Conservation (phyloP, 2,797 vertebrate genomes). For the Halcyon badia region DNA sequence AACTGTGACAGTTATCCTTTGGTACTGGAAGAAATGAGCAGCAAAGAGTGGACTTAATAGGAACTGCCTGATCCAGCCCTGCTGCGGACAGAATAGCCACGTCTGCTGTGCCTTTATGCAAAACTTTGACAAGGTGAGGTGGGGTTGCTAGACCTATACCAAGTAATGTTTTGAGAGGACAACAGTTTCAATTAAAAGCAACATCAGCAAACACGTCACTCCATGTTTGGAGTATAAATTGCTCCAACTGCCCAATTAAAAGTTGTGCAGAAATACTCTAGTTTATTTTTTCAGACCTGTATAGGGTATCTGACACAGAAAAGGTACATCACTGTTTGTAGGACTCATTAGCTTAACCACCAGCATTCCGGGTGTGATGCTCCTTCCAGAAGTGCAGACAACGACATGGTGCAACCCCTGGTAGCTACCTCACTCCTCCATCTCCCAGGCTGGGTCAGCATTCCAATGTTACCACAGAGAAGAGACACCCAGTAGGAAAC, state of each 20-base stretch:
- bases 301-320: not conserved
- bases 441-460: not conserved
- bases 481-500: not conserved
- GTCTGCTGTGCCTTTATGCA: fast-evolving
- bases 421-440: not conserved
- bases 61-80: not conserved
- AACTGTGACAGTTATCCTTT: not conserved
- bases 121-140: not conserved
- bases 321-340: fast-evolving
- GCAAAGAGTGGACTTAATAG: not conserved
- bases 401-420: fast-evolving
- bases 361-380: not conserved
- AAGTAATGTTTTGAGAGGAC: not conserved
- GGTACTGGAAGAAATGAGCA: not conserved
- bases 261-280: not conserved
- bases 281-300: not conserved
- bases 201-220: not conserved
- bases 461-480: not conserved
- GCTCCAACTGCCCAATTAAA: not conserved
- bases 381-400: not conserved
- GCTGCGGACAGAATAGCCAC: not conserved
- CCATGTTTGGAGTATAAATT: not conserved
- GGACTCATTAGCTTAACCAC: not conserved
- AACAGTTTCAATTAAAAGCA: not conserved
- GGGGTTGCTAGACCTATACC: not conserved